These are phyloP conservation scores for Neoascia interrupta DNA, from an alignment of 2,888 invertebrate genomes.

Conservation along the genomic window DNA sequence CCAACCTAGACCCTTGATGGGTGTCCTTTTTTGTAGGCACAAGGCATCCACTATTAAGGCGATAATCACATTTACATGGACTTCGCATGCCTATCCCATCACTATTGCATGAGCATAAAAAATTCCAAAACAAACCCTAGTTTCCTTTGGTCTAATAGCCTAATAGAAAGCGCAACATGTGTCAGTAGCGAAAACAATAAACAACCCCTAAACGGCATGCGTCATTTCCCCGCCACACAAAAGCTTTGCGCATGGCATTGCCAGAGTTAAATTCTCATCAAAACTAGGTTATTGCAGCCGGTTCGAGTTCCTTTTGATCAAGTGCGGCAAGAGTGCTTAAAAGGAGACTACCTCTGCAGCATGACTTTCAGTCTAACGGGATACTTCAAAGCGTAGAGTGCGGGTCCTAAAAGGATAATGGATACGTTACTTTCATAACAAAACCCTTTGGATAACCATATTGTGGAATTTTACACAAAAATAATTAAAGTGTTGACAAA, in stretches of 20 bases:
- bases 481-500: constrained; percentile 5
- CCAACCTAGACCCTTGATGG: constrained; percentile 17
- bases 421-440: constrained; percentile 3
- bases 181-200: constrained; percentile 27
- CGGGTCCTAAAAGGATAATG: constrained; percentile 12
- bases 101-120: too few species aligned
- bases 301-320: constrained; percentile 29
- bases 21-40: neutral
- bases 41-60: constrained; percentile 15
- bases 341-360: constrained; percentile 49
- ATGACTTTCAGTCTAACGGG: constrained; percentile 57
- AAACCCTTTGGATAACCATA: constrained; percentile 18
- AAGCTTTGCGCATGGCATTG: constrained; percentile 32
- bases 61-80: constrained; percentile 28
- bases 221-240: constrained; percentile 51
- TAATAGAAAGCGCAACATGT: constrained; percentile 56
- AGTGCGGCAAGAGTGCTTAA: constrained; percentile 19
- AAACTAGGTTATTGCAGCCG: constrained; percentile 60
- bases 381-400: constrained; percentile 38
- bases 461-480: constrained; percentile 15
- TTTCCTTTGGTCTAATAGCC: neutral
- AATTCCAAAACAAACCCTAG: neutral
- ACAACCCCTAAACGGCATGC: constrained; percentile 48
- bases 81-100: neutral
- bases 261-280: neutral